Conservation (phyloP, 2,888 invertebrate genomes). For the Yponomeuta plumbellus region DNA sequence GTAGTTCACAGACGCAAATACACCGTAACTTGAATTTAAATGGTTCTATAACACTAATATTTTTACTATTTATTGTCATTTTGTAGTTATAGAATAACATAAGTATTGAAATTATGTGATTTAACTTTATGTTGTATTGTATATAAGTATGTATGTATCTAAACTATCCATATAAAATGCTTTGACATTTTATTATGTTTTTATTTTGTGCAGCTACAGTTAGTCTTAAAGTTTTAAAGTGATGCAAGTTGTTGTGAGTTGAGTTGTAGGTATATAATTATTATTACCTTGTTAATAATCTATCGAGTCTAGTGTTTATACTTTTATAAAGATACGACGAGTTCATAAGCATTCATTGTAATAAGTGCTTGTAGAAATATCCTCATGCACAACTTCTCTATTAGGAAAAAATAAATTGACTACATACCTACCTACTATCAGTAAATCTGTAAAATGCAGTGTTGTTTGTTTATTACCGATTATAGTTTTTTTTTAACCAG, state of each 20-base stretch:
- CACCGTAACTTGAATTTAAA: conserved; percentile 17
- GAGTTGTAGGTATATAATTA: background rate
- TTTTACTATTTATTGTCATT: conserved; percentile 14
- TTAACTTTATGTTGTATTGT: conserved; percentile 2
- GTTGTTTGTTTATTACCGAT: too few species aligned
- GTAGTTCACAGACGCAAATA: conserved; percentile 4
- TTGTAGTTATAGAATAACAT: conserved; percentile 6
- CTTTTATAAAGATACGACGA: background rate
- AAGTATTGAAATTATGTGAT: conserved; percentile 16
- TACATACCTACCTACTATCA: too few species aligned
- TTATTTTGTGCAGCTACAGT: conserved; percentile 4
- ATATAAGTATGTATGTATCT: conserved; percentile 14
- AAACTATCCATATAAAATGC: background rate
- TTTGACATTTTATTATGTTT: conserved; percentile 5
- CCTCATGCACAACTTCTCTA: too few species aligned
- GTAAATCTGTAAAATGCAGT: too few species aligned
- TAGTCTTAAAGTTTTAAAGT: background rate
- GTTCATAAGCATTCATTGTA: background rate
- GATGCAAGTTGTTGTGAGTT: background rate
- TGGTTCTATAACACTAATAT: background rate
- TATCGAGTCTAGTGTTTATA: background rate
- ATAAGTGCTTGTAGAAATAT: background rate
- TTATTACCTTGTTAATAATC: background rate
- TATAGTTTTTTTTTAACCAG: too few species aligned
- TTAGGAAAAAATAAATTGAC: too few species aligned